Evolutionary conservation across 2,797 vertebrate genomes (phyloP), one percentile per base, ranked within the genome.

Genomic region (Allobates femoralis): DNA sequence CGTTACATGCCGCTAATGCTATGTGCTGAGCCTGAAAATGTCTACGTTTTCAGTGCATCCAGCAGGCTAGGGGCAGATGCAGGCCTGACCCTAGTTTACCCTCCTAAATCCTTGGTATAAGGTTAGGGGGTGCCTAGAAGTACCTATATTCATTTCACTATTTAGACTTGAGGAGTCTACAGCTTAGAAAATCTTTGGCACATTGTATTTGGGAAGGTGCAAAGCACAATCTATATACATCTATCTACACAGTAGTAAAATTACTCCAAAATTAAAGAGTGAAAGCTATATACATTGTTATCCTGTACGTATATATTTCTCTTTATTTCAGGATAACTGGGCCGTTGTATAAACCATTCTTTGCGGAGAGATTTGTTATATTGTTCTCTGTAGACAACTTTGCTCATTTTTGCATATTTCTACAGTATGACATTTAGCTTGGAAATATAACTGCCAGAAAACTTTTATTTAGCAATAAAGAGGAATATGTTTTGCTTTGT

Each of bases 391-490:
- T 58, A 19, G 80, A 73, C 50, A 82, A n/a, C 21, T 37, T 67
- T 82, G 66, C 66, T 41, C 67, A 21, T 41, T 46, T 83, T 74
- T 73, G 53, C 67, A 58, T 83, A 73, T 73, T 74, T 56, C 15
- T 83, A 41, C 53, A 73, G 53, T 37, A 60, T 56, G 19, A 60
- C 53, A 74, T 83, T 41, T 83, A 83, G 55, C 55, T 58, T 46
- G 15, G 55, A 83, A 32, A 83, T 46, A 73, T 41, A 83, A 28
- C 32, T 58, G 66, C 51, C 66, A 83, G 32, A 71, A 82, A 83
- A 58, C 67, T 83, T 81, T 71, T 41, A 73, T 83, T 83, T 83
- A 58, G 67, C 32, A 73, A 41, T 26, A 41, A 50, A 69, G 46
- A 53, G 50, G 67, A 81, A 69, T 71, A 83, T 73, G 50, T 58